Evolutionary conservation across 2,797 vertebrate genomes (phyloP).

Genomic region (Leucoraja ocellata): DNA sequence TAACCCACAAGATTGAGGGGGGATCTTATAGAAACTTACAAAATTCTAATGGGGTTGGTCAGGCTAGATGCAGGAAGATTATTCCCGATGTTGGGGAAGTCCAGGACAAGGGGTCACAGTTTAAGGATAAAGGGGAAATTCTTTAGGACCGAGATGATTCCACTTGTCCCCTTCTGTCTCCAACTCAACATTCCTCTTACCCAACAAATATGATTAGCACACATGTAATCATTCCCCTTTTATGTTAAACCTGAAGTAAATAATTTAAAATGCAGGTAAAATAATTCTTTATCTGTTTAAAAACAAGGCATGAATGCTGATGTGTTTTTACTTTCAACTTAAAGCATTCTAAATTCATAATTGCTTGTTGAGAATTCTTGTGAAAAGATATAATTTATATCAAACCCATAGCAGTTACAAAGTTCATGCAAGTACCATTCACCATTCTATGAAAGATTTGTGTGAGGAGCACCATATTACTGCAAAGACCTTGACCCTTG

Average conservation of each 20-base stretch:
- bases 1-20: too few species aligned
- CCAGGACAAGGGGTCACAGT: too few species aligned
- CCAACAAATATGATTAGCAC: not conserved
- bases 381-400: not conserved
- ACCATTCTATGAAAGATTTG: not conserved
- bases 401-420: not conserved
- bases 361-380: not conserved
- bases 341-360: not conserved
- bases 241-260: not conserved
- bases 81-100: too few species aligned
- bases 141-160: not conserved
- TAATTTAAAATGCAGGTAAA: not conserved
- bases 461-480: not conserved
- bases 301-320: not conserved
- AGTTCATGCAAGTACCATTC: not conserved
- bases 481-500: not conserved
- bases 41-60: too few species aligned
- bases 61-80: too few species aligned
- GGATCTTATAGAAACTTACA: too few species aligned
- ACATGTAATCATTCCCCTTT: not conserved
- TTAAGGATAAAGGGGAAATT: too few species aligned
- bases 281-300: not conserved
- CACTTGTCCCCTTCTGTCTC: not conserved
- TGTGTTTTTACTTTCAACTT: not conserved
- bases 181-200: not conserved